Evolutionary conservation across 2,113 vertebrate species (phyloP), one percentile per base, ranked within the genome.

Genomic region (Ciconia maguari): DNA sequence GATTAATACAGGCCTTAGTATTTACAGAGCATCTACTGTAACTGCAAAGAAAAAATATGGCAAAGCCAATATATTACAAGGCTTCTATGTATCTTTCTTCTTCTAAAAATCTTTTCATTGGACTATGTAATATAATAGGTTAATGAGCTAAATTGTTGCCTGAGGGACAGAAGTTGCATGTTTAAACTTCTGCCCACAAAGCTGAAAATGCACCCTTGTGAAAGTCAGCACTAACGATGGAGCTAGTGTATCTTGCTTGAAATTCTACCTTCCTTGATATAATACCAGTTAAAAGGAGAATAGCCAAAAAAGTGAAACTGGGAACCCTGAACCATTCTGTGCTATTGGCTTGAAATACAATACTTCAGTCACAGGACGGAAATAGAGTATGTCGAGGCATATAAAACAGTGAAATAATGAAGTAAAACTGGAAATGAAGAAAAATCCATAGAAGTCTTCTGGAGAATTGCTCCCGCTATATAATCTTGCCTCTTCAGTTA

Each of bases 11-110:
- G 81, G 66, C 82, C 70, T 86, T 11, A 68, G 32, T 57, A 83
- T 80, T 90, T 83, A 96, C 78, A 94, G 92, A 95, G 90, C 66
- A 80, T 75, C 75, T 44, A 95, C 90, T 93, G 94, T 91, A 93
- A 80, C 77, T 83, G 87, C 70, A 65, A 69, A 87, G 75, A 69
- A 91, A 96, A 95, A 88, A 90, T 34, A 92, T 6, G 21, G 87
- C 49, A 87, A 93, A 94, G 75, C 49, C 78, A 90, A 85, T 61
- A 49, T 46, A 77, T 54, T 42, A 83, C 62, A 96, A 94, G 90
- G 87, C 71, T 60, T 79, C 96, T 77, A 34, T 78, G 84, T 49
- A 88, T 55, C 71, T 66, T 85, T 80, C 78, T 61, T 64, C 72
- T 74, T 83, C 82, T 55, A 93, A 85, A 97, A 90, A 42, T 72